A percentile compares a stretch with the other conserved stretches of the same genome.
These are phyloP conservation scores for Anastrepha obliqua DNA, from an alignment of 1,140 invertebrate species.

Conservation along the genomic window DNA sequence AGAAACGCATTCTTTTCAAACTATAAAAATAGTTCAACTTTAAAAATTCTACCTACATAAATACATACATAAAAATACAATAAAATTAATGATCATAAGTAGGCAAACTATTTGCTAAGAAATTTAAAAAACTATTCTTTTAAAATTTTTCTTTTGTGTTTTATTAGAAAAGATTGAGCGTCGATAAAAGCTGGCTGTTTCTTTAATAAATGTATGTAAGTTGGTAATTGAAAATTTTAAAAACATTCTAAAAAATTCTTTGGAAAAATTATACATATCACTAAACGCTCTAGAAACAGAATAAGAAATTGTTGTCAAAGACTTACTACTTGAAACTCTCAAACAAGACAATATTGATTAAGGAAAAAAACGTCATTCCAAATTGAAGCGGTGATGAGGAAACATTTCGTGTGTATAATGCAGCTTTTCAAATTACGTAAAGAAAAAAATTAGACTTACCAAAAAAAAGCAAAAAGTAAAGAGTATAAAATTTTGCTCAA, in stretches of 20 bases:
- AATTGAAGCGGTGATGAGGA: slow-evolving; percentile 44
- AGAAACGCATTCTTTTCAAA: background rate
- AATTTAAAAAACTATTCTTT: background rate
- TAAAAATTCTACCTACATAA: slow-evolving; percentile 22
- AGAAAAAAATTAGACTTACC: background rate
- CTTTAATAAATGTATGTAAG: background rate
- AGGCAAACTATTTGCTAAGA: background rate
- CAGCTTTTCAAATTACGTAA: slow-evolving; percentile 25
- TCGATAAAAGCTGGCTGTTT: background rate
- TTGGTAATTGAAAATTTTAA: background rate
- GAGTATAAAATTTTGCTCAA: no score
- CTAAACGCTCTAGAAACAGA: slow-evolving; percentile 21
- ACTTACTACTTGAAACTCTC: slow-evolving; percentile 45
- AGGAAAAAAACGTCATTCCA: slow-evolving; percentile 54
- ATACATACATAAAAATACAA: slow-evolving; percentile 1
- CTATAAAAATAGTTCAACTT: background rate
- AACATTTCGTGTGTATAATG: slow-evolving; percentile 21
- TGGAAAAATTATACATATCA: slow-evolving; percentile 8
- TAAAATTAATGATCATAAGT: background rate
- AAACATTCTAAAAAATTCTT: slow-evolving; percentile 36
- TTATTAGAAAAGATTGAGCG: background rate
- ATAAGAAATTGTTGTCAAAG: slow-evolving; percentile 37
- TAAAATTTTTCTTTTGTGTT: background rate
- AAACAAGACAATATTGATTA: slow-evolving; percentile 52
- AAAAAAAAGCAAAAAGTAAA: background rate